Evolutionary conservation across 2,888 invertebrate species (phyloP).

Genomic region (Hydropsyche betteni): DNA sequence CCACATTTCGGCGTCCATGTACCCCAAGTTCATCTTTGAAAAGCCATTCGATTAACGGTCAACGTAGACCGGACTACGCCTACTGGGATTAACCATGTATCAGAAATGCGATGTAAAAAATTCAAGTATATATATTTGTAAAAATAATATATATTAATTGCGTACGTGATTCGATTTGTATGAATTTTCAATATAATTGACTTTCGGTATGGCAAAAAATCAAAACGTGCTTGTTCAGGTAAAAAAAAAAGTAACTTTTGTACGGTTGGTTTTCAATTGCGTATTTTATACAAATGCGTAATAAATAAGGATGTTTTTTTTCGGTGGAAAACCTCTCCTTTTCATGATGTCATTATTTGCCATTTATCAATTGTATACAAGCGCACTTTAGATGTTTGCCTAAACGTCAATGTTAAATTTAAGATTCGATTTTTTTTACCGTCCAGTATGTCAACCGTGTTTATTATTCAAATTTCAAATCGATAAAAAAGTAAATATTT

Average conservation of each 20-base stretch:
- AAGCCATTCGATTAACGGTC: slow-evolving; percentile 4
- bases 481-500: neutral
- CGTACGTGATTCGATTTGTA: neutral
- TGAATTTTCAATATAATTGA: too few relatives aligned
- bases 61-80: neutral
- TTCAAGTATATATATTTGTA: neutral
- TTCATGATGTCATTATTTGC: slow-evolving; percentile 1
- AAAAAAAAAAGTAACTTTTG: neutral
- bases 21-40: neutral
- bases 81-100: neutral
- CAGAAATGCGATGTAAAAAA: neutral
- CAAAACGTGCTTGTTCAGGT: too few relatives aligned
- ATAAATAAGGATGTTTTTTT: slow-evolving; percentile 2
- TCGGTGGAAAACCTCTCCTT: neutral
- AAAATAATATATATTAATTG: neutral
- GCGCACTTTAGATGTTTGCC: neutral
- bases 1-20: neutral
- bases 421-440: neutral
- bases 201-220: too few relatives aligned
- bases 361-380: neutral
- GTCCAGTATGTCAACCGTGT: slow-evolving; percentile 6
- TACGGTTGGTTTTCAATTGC: neutral
- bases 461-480: neutral
- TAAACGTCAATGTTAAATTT: slow-evolving; percentile 10
- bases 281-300: neutral